Percentiles rank a stretch among this genome's conserved stretches.
phyloP scores from a whole-genome alignment of 2,797 vertebrate genomes.

The Avahi laniger region DNA sequence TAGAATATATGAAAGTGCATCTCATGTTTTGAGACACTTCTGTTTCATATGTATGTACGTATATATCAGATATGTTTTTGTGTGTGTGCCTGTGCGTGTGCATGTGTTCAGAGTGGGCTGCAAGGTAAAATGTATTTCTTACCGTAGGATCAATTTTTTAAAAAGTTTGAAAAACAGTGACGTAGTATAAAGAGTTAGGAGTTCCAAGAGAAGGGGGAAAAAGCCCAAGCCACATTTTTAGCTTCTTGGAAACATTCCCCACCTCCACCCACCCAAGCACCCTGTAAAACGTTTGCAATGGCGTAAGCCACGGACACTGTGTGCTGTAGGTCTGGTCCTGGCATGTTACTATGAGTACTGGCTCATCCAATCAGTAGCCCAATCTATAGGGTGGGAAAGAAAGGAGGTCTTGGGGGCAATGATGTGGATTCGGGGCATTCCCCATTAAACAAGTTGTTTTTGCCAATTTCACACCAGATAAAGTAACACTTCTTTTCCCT shows the following conservation, averaged over 20 bases:
- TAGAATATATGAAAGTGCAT: background rate
- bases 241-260: conserved; percentile 73
- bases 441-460: conserved; percentile 28
- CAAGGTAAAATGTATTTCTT: background rate
- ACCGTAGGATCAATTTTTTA: background rate
- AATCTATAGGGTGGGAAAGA: background rate
- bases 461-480: conserved; percentile 49
- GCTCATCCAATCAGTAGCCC: conserved; percentile 6
- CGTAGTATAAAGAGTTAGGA: background rate
- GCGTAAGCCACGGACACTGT: background rate
- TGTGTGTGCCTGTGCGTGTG: background rate
- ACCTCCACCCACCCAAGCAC: background rate
- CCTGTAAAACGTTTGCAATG: conserved; percentile 54
- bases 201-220: conserved; percentile 26
- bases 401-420: background rate
- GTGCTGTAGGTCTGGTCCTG: conserved; percentile 16
- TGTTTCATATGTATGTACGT: background rate
- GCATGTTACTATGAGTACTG: conserved; percentile 21
- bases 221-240: conserved; percentile 49
- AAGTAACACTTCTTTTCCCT: background rate
- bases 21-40: background rate
- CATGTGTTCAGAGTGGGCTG: background rate
- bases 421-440: background rate
- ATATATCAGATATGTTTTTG: background rate
- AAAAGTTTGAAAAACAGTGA: background rate